Conservation (phyloP, 1,140 invertebrate species). For the Nymphalis io region DNA sequence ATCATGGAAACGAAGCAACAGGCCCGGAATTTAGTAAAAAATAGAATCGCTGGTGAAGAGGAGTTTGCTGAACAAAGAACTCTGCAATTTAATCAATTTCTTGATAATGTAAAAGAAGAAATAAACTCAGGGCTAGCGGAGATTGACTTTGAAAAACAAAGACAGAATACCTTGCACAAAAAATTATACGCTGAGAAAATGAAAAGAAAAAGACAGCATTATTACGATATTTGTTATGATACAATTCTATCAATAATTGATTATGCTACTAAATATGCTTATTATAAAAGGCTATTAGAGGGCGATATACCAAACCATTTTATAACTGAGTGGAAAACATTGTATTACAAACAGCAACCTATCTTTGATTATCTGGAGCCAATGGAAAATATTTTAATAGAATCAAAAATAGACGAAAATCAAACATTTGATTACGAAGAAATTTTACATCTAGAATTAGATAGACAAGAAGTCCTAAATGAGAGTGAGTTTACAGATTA, state of each 20-base stretch:
- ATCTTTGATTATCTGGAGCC: conserved; percentile 74
- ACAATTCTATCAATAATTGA: conserved; percentile 79
- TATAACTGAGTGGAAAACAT: conserved; percentile 79
- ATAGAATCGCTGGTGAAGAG: conserved; percentile 75
- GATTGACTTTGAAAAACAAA: conserved; percentile 79
- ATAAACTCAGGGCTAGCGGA: conserved; percentile 66
- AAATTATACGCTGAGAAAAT: conserved; percentile 77
- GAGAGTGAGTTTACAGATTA: conserved; percentile 72
- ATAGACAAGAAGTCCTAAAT: conserved; percentile 67
- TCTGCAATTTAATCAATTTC: conserved; percentile 68
- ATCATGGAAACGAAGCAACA: conserved; percentile 82
- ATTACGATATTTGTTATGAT: conserved; percentile 77
- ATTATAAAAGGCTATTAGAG: conserved; percentile 73
- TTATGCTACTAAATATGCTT: conserved; percentile 77
- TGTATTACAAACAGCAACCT: conserved; percentile 80
- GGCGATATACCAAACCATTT: conserved; percentile 71
- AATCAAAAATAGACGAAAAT: conserved; percentile 51
- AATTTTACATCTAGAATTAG: conserved; percentile 61
- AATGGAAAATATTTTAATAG: conserved; percentile 64
- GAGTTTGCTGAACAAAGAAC: conserved; percentile 76
- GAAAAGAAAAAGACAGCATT: conserved; percentile 67
- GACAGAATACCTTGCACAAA: conserved; percentile 78
- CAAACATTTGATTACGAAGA: conserved; percentile 52
- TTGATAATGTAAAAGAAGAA: conserved; percentile 75
- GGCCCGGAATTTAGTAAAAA: conserved; percentile 78